Percentiles rank a stretch among this genome's conserved stretches.
Evolutionary conservation across 2,113 vertebrate genomes (phyloP).

Genomic region (Silurus glanis): DNA sequence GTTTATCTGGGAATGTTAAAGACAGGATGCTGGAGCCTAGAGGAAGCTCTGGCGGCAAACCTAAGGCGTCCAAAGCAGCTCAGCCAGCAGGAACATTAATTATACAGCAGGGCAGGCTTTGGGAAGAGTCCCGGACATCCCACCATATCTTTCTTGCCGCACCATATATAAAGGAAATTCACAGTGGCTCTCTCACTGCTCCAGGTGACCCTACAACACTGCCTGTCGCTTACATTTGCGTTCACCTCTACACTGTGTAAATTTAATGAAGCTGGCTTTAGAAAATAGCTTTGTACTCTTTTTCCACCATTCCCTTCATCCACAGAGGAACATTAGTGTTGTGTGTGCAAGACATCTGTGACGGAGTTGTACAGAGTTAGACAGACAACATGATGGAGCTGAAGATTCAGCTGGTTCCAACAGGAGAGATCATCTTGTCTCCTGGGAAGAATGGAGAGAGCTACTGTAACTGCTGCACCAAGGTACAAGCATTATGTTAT

Average conservation of each 20-base stretch:
- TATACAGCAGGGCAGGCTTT: conserved; percentile 44
- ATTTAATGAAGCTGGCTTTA: neutral
- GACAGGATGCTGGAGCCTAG: conserved; percentile 67
- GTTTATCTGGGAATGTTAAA: conserved; percentile 62
- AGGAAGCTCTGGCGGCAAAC: conserved; percentile 62
- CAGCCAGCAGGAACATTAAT: conserved; percentile 53
- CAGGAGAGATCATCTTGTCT: conserved; percentile 62
- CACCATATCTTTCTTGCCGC: conserved; percentile 57
- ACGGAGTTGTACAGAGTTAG: neutral
- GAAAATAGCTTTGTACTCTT: neutral
- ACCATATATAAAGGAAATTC: conserved; percentile 56
- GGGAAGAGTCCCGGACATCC: conserved; percentile 52
- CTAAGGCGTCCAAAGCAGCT: conserved; percentile 33
- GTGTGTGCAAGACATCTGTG: neutral
- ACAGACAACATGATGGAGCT: conserved; percentile 59
- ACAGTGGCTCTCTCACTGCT: conserved; percentile 51
- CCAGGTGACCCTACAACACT: conserved; percentile 61
- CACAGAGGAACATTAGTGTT: conserved; percentile 3
- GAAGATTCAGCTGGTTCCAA: conserved; percentile 62
- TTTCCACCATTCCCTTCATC: conserved; percentile 1
- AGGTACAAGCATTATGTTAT: conserved; percentile 45
- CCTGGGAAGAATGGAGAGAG: conserved; percentile 63
- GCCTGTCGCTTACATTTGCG: neutral
- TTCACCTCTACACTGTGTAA: neutral
- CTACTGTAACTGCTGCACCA: conserved; percentile 56